phyloP scores from a whole-genome alignment of 2,888 invertebrate species.

The Exephanes ischioxanthus region DNA sequence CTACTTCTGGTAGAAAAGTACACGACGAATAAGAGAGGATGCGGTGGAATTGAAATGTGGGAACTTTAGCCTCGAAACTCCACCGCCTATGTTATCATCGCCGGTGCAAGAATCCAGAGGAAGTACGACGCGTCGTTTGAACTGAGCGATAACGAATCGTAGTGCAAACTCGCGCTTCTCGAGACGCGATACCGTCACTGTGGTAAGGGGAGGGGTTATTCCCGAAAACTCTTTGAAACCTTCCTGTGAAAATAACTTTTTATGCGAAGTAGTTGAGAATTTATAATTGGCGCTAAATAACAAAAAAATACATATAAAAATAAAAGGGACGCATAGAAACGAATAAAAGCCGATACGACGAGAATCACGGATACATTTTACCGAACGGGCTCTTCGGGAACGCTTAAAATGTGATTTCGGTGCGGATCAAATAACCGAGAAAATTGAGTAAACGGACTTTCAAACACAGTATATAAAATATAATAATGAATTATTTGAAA shows the following conservation, averaged over 20 bases:
- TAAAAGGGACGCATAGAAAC: background rate
- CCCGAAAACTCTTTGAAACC: background rate
- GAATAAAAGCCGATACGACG: background rate
- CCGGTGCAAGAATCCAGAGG: conserved; percentile 20
- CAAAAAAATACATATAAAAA: background rate
- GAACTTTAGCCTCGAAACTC: conserved; percentile 25
- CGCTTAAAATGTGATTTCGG: background rate
- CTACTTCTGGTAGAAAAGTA: background rate
- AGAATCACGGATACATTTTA: background rate
- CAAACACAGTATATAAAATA: background rate
- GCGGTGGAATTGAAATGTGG: background rate
- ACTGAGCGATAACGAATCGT: conserved; percentile 57
- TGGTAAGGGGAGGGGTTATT: background rate
- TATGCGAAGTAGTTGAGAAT: background rate
- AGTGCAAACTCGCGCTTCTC: conserved; percentile 52
- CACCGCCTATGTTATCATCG: conserved; percentile 11
- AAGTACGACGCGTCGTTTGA: conserved; percentile 58
- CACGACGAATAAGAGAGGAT: conserved; percentile 3
- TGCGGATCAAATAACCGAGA: background rate
- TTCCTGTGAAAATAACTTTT: background rate
- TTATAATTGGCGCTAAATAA: background rate
- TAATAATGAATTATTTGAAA: background rate
- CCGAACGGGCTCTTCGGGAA: background rate
- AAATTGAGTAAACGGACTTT: background rate
- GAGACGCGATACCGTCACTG: conserved; percentile 41